These are phyloP conservation scores for Catagonus wagneri DNA, from an alignment of 2,113 vertebrate genomes.

Conservation along the genomic window DNA sequence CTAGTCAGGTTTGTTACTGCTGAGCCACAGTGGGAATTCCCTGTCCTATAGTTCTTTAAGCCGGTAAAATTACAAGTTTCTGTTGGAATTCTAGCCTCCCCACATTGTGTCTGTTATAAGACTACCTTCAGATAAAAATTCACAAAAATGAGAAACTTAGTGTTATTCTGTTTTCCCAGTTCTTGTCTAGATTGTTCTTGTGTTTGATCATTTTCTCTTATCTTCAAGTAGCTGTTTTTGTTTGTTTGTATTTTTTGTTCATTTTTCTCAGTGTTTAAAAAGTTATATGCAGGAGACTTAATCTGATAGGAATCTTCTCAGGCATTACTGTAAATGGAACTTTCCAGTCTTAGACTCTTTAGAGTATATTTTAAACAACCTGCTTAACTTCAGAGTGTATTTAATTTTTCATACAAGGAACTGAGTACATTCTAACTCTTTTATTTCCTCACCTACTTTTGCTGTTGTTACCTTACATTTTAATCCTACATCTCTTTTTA, in stretches of 20 bases:
- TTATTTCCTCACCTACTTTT: not conserved
- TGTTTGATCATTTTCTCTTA: slow-evolving; percentile 10
- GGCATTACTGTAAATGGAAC: not conserved
- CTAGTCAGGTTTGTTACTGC: no score
- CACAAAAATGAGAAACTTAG: not conserved
- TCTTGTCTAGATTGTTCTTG: not conserved
- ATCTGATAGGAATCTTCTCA: not conserved
- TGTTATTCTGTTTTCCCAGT: not conserved
- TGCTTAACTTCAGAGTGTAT: not conserved
- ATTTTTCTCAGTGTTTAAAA: not conserved
- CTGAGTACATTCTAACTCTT: not conserved
- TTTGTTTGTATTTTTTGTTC: not conserved
- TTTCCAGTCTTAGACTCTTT: not conserved
- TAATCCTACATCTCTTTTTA: not conserved
- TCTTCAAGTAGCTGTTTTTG: not conserved
- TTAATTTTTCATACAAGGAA: not conserved
- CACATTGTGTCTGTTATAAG: not conserved
- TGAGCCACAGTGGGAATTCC: no score
- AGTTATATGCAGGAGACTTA: not conserved
- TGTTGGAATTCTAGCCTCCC: not conserved
- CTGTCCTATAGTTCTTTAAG: not conserved
- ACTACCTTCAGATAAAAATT: not conserved
- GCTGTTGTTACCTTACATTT: not conserved
- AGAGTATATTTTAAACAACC: not conserved
- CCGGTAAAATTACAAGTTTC: not conserved